Evolutionary conservation across 2,113 vertebrate species (phyloP).

Genomic region (Cricetomys ansorgei): DNA sequence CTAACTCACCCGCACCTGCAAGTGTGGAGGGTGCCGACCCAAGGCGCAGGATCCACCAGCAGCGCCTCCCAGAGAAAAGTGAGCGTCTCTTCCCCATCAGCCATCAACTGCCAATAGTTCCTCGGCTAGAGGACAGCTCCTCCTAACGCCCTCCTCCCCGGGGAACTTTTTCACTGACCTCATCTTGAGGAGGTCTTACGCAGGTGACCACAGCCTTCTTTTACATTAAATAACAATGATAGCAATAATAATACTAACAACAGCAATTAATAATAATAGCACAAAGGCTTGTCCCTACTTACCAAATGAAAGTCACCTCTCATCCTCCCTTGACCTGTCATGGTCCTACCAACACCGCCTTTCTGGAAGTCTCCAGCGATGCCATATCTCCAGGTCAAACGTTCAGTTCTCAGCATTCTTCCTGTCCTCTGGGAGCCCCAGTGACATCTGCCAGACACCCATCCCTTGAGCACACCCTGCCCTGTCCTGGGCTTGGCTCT

Average conservation of each 20-base stretch:
- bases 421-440: no score
- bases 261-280: not conserved
- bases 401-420: not conserved
- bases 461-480: fast-evolving
- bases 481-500: not conserved
- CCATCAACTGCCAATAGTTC: not conserved
- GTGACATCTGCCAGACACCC: not conserved
- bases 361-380: not conserved
- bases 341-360: fast-evolving
- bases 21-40: no score
- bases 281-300: not conserved
- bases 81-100: not conserved
- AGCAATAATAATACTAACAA: no score
- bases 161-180: not conserved
- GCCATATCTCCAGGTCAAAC: not conserved
- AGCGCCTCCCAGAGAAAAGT: not conserved
- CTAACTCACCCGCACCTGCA: not conserved
- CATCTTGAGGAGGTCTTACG: not conserved
- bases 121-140: not conserved
- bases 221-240: not conserved
- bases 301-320: not conserved
- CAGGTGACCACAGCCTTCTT: not conserved
- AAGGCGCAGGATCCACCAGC: not conserved
- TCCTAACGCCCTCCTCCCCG: no score
- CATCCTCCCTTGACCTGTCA: fast-evolving